Percentiles rank a stretch among this genome's conserved stretches.
phyloP scores from a whole-genome alignment of 1,140 invertebrate species.

The Araneus ventricosus region DNA sequence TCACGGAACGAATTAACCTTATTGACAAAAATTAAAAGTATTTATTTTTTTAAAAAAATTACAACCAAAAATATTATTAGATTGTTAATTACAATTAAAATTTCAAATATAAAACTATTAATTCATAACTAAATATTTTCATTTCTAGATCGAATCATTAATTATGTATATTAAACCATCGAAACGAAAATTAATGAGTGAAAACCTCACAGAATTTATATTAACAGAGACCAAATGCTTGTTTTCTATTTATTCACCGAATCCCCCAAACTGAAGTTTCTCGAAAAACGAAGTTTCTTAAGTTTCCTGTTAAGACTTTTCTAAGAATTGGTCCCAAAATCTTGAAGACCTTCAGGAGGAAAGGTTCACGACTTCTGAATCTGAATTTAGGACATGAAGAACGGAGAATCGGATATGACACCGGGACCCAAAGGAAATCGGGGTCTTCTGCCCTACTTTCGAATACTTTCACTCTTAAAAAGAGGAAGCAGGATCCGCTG shows the following conservation, averaged over 20 bases:
- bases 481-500: slow-evolving; percentile 11
- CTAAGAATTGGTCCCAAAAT: background rate
- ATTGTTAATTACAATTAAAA: too few species aligned
- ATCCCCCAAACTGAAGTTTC: background rate
- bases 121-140: too few species aligned
- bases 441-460: slow-evolving; percentile 53
- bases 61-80: too few species aligned
- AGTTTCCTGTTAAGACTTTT: background rate
- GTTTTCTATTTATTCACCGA: background rate
- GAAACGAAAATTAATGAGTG: too few species aligned
- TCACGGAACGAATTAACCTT: too few species aligned
- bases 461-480: slow-evolving; percentile 45
- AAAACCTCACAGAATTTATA: too few species aligned
- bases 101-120: too few species aligned
- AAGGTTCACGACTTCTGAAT: background rate
- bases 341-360: background rate
- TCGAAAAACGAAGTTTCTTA: background rate
- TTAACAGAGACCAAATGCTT: too few species aligned
- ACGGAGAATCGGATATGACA: slow-evolving; percentile 2
- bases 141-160: too few species aligned
- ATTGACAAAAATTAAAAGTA: too few species aligned
- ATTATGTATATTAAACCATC: too few species aligned
- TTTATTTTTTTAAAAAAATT: too few species aligned
- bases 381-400: slow-evolving; percentile 48
- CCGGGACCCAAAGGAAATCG: slow-evolving; percentile 14